phyloP scores from a whole-genome alignment of 92 coral and sea anemone genomes.

The Actinernus sp. region DNA sequence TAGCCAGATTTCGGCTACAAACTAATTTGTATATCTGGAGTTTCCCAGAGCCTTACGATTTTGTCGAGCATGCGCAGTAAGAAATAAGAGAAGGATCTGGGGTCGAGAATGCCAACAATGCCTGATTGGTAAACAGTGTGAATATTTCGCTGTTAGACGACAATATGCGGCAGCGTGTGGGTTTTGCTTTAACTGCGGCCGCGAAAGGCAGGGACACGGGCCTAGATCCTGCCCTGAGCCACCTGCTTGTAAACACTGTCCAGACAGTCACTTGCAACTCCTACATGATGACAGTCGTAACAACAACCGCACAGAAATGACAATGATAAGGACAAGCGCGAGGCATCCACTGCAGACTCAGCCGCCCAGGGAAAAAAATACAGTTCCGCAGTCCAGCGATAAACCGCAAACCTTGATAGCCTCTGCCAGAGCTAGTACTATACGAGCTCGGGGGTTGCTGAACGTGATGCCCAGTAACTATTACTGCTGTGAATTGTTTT shows the following conservation, averaged over 20 bases:
- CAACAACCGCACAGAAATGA: neutral
- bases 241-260: constrained; percentile 51
- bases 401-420: constrained; percentile 2
- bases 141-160: constrained; percentile 32
- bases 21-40: too few species aligned
- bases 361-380: too few species aligned
- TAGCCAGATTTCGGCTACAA: too few species aligned
- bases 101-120: constrained; percentile 36
- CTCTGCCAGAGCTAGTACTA: constrained; percentile 9
- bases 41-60: too few species aligned
- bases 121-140: constrained; percentile 35
- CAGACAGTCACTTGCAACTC: constrained; percentile 60
- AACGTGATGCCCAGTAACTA: constrained; percentile 18
- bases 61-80: too few species aligned
- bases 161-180: constrained; percentile 49
- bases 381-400: too few species aligned
- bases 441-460: constrained; percentile 8
- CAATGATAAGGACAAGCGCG: too few species aligned
- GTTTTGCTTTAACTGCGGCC: constrained; percentile 60
- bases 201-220: constrained; percentile 49
- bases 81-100: too few species aligned
- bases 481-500: constrained; percentile 14
- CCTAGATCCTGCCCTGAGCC: constrained; percentile 48
- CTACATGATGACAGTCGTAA: neutral
- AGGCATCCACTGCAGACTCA: constrained; percentile 5